Percentiles rank a stretch among this genome's conserved stretches.
These are phyloP conservation scores for Drosophila truncata DNA, from an alignment of 1,140 invertebrate genomes.

Conservation along the genomic window DNA sequence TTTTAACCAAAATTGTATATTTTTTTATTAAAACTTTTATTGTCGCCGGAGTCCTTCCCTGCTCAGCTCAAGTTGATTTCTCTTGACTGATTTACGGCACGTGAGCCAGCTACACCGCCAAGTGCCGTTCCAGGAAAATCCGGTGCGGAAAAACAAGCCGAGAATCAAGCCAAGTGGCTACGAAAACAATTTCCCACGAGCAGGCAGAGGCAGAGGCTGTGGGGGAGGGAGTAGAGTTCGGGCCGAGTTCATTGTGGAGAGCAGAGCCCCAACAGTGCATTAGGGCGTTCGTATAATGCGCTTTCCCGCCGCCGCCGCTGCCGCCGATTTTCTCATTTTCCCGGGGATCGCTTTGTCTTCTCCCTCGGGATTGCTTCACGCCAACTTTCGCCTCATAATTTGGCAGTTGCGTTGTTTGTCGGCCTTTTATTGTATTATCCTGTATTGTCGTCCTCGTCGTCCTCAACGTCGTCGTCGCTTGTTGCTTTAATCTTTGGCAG, in stretches of 20 bases:
- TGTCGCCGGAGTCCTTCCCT: slow-evolving; percentile 9
- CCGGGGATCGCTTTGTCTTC: slow-evolving; percentile 28
- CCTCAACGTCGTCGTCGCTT: slow-evolving; percentile 36
- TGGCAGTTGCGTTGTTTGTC: slow-evolving; percentile 59
- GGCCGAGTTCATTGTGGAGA: slow-evolving; percentile 49
- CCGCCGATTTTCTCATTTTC: slow-evolving; percentile 15
- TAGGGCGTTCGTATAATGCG: slow-evolving; percentile 54
- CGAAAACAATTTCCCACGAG: slow-evolving; percentile 20
- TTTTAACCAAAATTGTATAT: background rate
- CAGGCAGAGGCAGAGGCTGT: background rate
- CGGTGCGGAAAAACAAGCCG: slow-evolving; percentile 6
- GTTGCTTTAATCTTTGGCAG: slow-evolving; percentile 70
- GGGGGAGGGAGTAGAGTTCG: background rate
- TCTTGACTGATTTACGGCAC: slow-evolving; percentile 40
- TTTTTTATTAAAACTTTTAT: slow-evolving; percentile 41
- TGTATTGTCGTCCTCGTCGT: slow-evolving; percentile 58
- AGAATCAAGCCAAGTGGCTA: slow-evolving; percentile 33
- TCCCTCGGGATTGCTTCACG: slow-evolving; percentile 40
- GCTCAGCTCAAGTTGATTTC: slow-evolving; percentile 40
- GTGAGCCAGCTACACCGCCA: slow-evolving; percentile 9
- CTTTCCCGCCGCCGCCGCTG: slow-evolving; percentile 18
- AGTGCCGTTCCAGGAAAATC: background rate
- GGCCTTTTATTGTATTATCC: slow-evolving; percentile 69
- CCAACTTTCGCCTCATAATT: slow-evolving; percentile 64
- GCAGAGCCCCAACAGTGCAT: slow-evolving; percentile 49